Evolutionary conservation across 2,113 vertebrate species (phyloP), one percentile per base, ranked within the genome.

Genomic region (Prochilodus magdalenae): DNA sequence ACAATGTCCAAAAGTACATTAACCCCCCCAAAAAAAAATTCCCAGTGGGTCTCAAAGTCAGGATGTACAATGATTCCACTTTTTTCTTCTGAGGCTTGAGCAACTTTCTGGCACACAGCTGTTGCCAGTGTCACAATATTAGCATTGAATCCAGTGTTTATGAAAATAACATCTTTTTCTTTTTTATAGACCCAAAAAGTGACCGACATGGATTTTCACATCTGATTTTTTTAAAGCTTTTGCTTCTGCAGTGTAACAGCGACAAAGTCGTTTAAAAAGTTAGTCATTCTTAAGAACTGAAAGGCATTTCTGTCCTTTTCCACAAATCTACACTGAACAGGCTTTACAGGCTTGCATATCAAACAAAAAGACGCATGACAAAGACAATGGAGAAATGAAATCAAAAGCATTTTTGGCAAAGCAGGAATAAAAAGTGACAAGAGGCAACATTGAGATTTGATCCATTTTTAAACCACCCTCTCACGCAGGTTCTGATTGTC

Each of bases 401-500:
- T 88, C 76, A 82, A 89, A 88, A 85, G 29, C 60, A 65, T 93
- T 88, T 94, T 94, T 94, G 93, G 93, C 93, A 93, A 94, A 93
- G 92, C 90, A 93, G 90, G 91, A 93, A 91, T 91, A 92, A 85
- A 93, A 94, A 94, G 92, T 94, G 94, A 93, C 92, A 86, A 93
- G 90, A 94, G 91, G 90, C 88, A 85, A 90, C 84, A 89, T 88
- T 90, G 83, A 89, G 92, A 94, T 93, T 93, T 91, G 90, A 94
- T 93, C 91, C 83, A 81, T 86, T 79, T n/a, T 86, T 53, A 86
- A 91, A 89, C 85, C 86, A 91, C 91, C 92, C 69, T 87, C 90
- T 91, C 73, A 91, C 88, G 92, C 91, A 92, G 90, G 90, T 90
- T 90, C 88, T 94, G 94, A 94, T 94, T 94, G 94, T 94, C 94